Base-by-base conservation (phyloP, 2,113 vertebrate genomes). In the Xiphias gladius region DNA sequence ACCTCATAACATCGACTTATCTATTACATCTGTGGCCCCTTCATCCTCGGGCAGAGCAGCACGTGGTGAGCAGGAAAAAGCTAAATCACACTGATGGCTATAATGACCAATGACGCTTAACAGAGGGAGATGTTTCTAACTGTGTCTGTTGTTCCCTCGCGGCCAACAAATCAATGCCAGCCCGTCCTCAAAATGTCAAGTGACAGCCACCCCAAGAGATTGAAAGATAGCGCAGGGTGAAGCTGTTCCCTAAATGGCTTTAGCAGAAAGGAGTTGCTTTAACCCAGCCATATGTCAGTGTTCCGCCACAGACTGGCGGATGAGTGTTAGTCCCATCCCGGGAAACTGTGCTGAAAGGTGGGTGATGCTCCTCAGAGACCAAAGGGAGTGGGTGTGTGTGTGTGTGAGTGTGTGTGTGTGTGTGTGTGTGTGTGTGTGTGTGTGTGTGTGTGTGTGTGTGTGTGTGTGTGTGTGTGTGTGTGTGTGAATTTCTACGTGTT, bases 111-210 rank as follows among this genome's bases (percentile, higher is more conserved):
- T 81, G 89, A 91, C 79, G 88, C 83, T 76, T 82, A 88, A 86
- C 87, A 81, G 88, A 87, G 71, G 83, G 80, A 86, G 88, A 86
- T 79, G 48, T 86, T 88, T 85, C 83, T 76, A 88, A 86, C 89
- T 30, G 76, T 69, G 86, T 72, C 61, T 80, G 77, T 63, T 67
- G 13, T 74, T 89, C 82, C 84, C 86, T 79, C 5, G 46, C 63
- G 72, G 85, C 82, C 46, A 79, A 86, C 84, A 86, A 91, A 90
- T 90, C 89, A 90, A 92, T 91, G 87, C 88, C 87, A 84, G 83
- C 39, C 74, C 82, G 86, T 83, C 79, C 85, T 91, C 79, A 89
- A 91, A 92, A 94, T 90, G 88, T 90, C 91, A 91, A 86, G 71
- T 41, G 57, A 78, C 88, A 79, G 80, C 70, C 71, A 71, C 88